These are phyloP conservation scores for Pseudococcus longispinus DNA, from an alignment of 2,888 invertebrate genomes.

Conservation along the genomic window DNA sequence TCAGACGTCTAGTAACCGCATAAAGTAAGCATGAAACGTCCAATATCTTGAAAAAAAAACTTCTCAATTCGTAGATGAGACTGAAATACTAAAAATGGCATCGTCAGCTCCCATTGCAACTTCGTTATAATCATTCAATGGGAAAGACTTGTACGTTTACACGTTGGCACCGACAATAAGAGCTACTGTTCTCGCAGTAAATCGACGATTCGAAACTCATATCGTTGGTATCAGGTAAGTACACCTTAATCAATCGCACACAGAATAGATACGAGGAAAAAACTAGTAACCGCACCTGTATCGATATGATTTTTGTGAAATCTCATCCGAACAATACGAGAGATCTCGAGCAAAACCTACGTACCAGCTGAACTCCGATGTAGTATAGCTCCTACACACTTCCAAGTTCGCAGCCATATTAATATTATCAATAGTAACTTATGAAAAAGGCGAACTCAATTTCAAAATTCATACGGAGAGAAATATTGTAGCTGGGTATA, in stretches of 20 bases:
- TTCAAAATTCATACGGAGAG: not conserved
- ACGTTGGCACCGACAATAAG: no score
- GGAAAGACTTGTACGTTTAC: no score
- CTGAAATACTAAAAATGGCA: no score
- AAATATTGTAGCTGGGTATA: not conserved
- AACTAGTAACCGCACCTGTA: slow-evolving; percentile 33
- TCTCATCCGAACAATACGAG: not conserved
- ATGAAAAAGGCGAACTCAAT: not conserved
- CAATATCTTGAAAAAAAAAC: no score
- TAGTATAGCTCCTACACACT: not conserved
- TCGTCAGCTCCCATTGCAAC: not conserved
- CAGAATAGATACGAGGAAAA: not conserved
- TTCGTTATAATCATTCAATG: not conserved
- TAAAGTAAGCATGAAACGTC: no score
- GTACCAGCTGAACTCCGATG: not conserved
- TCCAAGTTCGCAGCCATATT: not conserved
- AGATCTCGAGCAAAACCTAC: not conserved
- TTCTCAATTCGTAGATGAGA: no score
- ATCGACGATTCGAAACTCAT: not conserved
- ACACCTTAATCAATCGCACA: not conserved
- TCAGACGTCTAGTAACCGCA: not conserved
- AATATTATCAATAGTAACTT: not conserved
- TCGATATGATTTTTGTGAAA: not conserved
- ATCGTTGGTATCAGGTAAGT: not conserved
- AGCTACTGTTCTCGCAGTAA: not conserved